These are phyloP conservation scores for Anoplolepis gracilipes DNA, from an alignment of 1,140 invertebrate genomes.

Conservation along the genomic window DNA sequence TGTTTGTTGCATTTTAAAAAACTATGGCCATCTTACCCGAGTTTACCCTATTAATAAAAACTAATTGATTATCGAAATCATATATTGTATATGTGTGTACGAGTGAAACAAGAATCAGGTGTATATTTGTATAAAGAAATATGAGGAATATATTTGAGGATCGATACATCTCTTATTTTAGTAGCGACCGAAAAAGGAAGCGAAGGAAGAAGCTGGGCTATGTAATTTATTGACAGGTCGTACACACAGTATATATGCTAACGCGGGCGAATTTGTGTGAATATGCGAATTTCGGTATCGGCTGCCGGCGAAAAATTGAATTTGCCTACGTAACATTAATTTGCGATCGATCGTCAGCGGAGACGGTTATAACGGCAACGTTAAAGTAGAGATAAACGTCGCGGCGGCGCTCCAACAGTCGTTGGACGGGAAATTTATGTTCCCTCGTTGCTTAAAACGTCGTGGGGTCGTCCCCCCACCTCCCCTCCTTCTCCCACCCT, in stretches of 20 bases:
- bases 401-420: conserved; percentile 38
- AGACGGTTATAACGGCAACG: conserved; percentile 44
- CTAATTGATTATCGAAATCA: no score
- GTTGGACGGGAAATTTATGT: conserved; percentile 59
- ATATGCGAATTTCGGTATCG: conserved; percentile 39
- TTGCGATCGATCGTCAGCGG: conserved; percentile 57
- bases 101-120: no score
- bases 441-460: conserved; percentile 49
- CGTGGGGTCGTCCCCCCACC: not conserved
- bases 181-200: no score
- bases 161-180: no score
- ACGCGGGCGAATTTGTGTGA: not conserved
- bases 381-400: conserved; percentile 58
- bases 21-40: no score
- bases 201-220: no score
- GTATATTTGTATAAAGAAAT: no score
- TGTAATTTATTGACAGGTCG: not conserved
- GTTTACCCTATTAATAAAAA: no score
- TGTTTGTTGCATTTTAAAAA: no score
- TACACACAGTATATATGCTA: no score
- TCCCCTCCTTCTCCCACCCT: not conserved
- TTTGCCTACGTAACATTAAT: conserved; percentile 50
- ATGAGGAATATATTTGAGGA: no score
- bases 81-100: no score
- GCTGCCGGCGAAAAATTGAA: conserved; percentile 27